A percentile compares a stretch with the other conserved stretches of the same genome.
These are phyloP conservation scores for Trachops cirrhosus DNA, from an alignment of 2,797 vertebrate species.

Conservation along the genomic window DNA sequence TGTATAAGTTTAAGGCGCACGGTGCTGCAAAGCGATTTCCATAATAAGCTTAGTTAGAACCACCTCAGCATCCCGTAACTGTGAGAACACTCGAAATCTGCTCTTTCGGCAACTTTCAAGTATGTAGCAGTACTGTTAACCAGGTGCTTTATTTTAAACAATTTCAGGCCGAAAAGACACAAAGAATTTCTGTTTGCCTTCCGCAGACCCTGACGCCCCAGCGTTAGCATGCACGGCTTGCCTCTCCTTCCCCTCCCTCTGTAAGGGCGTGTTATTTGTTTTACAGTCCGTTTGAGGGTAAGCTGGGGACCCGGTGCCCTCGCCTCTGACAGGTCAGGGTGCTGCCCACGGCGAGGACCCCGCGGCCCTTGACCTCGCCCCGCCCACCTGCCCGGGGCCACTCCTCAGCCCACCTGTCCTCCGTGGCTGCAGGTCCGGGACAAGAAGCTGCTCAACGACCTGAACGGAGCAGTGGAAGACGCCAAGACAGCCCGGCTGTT, in stretches of 20 bases:
- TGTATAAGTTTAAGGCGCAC: fast-evolving
- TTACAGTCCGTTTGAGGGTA: fast-evolving
- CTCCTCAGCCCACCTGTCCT: neutral
- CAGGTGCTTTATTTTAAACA: neutral
- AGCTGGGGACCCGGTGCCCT: fast-evolving
- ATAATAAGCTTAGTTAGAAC: fast-evolving
- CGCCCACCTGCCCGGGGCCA: fast-evolving
- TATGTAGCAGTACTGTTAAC: fast-evolving
- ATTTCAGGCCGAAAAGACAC: neutral
- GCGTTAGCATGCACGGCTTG: fast-evolving
- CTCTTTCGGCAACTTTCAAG: neutral
- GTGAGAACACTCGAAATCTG: neutral
- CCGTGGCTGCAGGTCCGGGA: constrained; percentile 83
- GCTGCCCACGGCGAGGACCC: neutral
- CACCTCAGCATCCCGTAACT: fast-evolving
- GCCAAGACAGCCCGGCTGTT: constrained; percentile 87
- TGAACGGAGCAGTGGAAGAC: constrained; percentile 86
- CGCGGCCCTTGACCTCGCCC: neutral
- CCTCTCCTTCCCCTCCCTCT: neutral
- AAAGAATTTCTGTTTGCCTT: fast-evolving
- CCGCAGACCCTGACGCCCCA: neutral
- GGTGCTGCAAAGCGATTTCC: fast-evolving
- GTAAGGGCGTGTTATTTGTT: fast-evolving
- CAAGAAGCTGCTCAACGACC: constrained; percentile 88
- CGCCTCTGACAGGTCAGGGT: neutral